Percentiles rank a stretch among this genome's conserved stretches.
Conservation (phyloP, 2,113 vertebrate genomes). For the Dipodomys stephensi region DNA sequence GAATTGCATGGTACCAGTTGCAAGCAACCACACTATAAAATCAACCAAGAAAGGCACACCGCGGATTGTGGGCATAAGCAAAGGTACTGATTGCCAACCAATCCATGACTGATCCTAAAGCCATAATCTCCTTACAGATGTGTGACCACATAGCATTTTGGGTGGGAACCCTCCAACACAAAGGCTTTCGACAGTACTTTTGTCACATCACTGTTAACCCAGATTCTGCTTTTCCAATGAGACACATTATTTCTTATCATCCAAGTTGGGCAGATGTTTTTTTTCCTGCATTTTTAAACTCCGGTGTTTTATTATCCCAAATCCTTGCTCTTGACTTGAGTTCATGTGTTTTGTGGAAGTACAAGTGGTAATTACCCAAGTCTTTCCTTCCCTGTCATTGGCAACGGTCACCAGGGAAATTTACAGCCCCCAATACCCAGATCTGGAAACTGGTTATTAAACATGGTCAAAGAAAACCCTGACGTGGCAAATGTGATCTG, state of each 20-base stretch:
- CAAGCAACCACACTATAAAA: slow-evolving; percentile 16
- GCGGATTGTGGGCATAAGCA: background rate
- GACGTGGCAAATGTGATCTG: slow-evolving; percentile 75
- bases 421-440: slow-evolving; percentile 85
- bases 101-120: slow-evolving; percentile 36
- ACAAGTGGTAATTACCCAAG: slow-evolving; percentile 87
- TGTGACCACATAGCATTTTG: too few species aligned
- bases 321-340: slow-evolving; percentile 81
- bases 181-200: background rate
- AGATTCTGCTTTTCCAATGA: slow-evolving; percentile 45
- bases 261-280: slow-evolving; percentile 65
- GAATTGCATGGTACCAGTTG: background rate
- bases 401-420: slow-evolving; percentile 85
- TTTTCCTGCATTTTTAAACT: slow-evolving; percentile 72
- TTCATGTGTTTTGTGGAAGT: slow-evolving; percentile 85
- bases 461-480: slow-evolving; percentile 77
- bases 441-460: slow-evolving; percentile 83
- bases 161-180: slow-evolving; percentile 12
- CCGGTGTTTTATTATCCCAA: slow-evolving; percentile 82
- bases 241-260: slow-evolving; percentile 66
- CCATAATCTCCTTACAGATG: background rate
- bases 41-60: slow-evolving; percentile 32
- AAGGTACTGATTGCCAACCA: slow-evolving; percentile 53
- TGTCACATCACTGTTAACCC: background rate
- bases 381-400: slow-evolving; percentile 86